Conservation (phyloP, 2,888 invertebrate species). For the Eristalinus aeneus region DNA sequence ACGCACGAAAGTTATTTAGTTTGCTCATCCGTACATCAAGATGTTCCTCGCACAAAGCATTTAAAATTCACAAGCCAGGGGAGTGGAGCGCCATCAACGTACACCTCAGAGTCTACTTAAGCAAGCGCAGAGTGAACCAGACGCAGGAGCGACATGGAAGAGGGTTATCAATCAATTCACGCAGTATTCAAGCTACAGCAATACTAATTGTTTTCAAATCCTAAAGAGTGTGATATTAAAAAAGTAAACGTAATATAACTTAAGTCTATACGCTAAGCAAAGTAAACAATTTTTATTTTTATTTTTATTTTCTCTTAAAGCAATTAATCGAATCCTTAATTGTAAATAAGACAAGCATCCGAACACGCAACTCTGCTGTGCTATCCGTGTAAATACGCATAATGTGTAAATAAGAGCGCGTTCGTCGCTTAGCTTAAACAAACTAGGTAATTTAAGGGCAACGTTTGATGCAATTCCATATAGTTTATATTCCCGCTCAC, state of each 20-base stretch:
- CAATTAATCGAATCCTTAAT: constrained; percentile 70
- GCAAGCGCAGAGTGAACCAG: neutral
- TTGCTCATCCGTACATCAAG: constrained; percentile 50
- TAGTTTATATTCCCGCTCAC: neutral
- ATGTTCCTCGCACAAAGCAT: constrained; percentile 74
- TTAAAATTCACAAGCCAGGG: constrained; percentile 53
- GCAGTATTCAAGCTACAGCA: constrained; percentile 69
- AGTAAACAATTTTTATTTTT: constrained; percentile 6
- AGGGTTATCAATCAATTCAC: constrained; percentile 49
- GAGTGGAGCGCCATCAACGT: constrained; percentile 49
- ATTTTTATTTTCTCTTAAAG: constrained; percentile 7
- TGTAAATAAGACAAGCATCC: constrained; percentile 44
- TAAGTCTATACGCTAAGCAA: constrained; percentile 52
- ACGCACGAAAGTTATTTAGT: constrained; percentile 67
- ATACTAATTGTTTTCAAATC: constrained; percentile 74
- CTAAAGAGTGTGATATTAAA: constrained; percentile 80
- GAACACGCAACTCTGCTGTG: constrained; percentile 11
- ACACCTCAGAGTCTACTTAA: constrained; percentile 67
- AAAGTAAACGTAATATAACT: constrained; percentile 72
- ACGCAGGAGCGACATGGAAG: neutral
- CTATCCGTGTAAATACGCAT: constrained; percentile 50
- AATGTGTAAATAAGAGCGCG: constrained; percentile 50
- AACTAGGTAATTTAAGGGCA: constrained; percentile 2
- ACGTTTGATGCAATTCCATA: constrained; percentile 54
- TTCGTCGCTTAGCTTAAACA: neutral